Evolutionary conservation across 92 coral and sea anemone species (phyloP), one percentile per base, ranked within the genome.

Genomic region (Epizoanthus illoricatus): DNA sequence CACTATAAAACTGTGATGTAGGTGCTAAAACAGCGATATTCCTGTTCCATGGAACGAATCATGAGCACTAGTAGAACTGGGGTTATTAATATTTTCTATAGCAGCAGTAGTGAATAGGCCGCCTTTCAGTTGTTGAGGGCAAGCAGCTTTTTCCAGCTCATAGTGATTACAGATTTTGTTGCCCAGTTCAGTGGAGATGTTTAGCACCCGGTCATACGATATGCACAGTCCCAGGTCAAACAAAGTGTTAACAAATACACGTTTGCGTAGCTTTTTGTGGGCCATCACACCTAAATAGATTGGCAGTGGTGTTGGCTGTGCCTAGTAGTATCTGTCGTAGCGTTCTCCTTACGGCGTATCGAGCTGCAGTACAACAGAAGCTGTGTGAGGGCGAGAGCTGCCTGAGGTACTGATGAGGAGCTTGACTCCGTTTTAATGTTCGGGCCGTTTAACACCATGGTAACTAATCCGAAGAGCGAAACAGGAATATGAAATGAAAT

Each of bases 141-240:
- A 71, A 73, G 72, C 81, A 69, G 62, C 78, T 43, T 84, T 80
- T 84, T 88, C 76, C 65, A 42, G 70, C 49, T 82, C 40, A 57
- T 82, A 71, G 70, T 71, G 61, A 72, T 33, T 40, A 57, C 80
- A 71, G 42, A 71, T 40, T 62, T 84, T 87, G 65, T 75, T 63
- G 12, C 87, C 88, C 83, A 88, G 68, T 19, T 88, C 84, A 84
- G 88, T 73, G 39, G 88, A 88, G 80, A 88, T 88, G 57, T 71
- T 88, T 19, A 87, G 83, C 24, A 88, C 80, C 13, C 85, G 81
- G 74, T 79, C 76, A 80, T 88, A 88, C 18, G 36, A 28, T 28
- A 28, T 28, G 36, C 36, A 28, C 36, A 28, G 36, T 28, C 36
- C 36, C 36, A 28, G 81, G 75, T 84, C 71, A 79, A 87, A 78